These are phyloP conservation scores for Polylopha cassiicola DNA, from an alignment of 2,888 invertebrate species.

Conservation along the genomic window DNA sequence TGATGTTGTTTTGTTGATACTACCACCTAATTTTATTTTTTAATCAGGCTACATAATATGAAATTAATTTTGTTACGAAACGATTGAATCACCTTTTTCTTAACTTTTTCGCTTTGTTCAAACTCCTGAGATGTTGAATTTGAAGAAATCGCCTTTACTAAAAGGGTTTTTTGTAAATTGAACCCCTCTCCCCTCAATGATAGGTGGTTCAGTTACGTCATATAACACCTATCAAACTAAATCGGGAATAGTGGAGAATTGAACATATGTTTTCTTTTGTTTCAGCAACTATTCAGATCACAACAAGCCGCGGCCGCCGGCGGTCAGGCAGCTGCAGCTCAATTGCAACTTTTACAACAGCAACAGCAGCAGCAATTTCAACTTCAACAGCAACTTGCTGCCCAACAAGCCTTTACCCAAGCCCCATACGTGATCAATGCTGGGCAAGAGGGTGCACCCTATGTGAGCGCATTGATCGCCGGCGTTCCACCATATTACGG, in stretches of 20 bases:
- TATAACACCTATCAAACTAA: too few relatives aligned
- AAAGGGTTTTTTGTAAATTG: too few relatives aligned
- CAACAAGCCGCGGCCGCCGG: slow-evolving; percentile 85
- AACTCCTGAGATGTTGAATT: too few relatives aligned
- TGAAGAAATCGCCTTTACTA: too few relatives aligned
- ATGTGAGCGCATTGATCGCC: slow-evolving; percentile 88
- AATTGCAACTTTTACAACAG: slow-evolving; percentile 83
- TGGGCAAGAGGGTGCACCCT: slow-evolving; percentile 80
- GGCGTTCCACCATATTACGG: slow-evolving; percentile 95
- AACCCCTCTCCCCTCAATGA: too few relatives aligned
- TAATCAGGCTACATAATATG: too few relatives aligned
- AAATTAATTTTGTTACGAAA: too few relatives aligned
- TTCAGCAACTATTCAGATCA: slow-evolving; percentile 92
- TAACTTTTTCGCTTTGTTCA: too few relatives aligned
- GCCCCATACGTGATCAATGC: slow-evolving; percentile 93
- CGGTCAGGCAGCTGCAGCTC: slow-evolving; percentile 80
- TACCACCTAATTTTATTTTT: too few relatives aligned
- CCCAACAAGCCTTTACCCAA: slow-evolving; percentile 85
- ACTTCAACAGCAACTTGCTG: slow-evolving; percentile 87
- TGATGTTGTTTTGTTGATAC: too few relatives aligned
- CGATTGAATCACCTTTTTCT: too few relatives aligned
- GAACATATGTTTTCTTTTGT: slow-evolving; percentile 42
- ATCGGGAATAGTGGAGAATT: not conserved
- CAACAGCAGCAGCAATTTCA: slow-evolving; percentile 86
- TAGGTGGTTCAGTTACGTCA: too few relatives aligned